phyloP scores from a whole-genome alignment of 2,888 invertebrate species.

The Saturnia japonica region DNA sequence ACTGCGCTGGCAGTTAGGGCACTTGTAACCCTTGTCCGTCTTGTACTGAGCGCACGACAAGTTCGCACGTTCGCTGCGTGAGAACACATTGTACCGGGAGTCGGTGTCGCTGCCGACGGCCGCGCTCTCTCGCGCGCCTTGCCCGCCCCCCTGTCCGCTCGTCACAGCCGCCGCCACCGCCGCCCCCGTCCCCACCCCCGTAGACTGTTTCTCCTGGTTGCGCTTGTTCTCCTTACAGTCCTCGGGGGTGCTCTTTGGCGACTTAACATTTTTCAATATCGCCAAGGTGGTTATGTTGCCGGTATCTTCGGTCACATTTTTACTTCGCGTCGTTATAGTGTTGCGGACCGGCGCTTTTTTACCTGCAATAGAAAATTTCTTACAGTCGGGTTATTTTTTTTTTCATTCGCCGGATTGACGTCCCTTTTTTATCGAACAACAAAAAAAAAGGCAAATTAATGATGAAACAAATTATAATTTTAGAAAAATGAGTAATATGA shows the following conservation, averaged over 20 bases:
- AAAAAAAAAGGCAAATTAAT: slow-evolving; percentile 35
- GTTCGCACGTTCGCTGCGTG: slow-evolving; percentile 47
- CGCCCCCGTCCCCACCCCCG: slow-evolving; percentile 25
- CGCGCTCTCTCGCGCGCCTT: slow-evolving; percentile 22
- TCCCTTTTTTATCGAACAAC: slow-evolving; percentile 22
- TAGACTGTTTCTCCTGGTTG: slow-evolving; percentile 30
- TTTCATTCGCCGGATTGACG: slow-evolving; percentile 14
- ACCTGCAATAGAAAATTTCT: slow-evolving; percentile 68
- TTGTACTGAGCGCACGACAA: slow-evolving; percentile 75
- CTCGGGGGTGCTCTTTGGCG: slow-evolving; percentile 32
- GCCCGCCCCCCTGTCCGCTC: slow-evolving; percentile 20
- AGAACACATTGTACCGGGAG: slow-evolving; percentile 52
- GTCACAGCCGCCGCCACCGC: slow-evolving; percentile 17
- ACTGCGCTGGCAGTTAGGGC: slow-evolving; percentile 81
- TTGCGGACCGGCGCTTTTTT: slow-evolving; percentile 52
- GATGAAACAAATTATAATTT: too few species aligned
- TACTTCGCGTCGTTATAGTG: slow-evolving; percentile 70
- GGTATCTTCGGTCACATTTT: slow-evolving; percentile 57
- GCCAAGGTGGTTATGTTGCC: slow-evolving; percentile 60
- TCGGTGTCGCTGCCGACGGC: slow-evolving; percentile 33
- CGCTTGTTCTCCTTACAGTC: slow-evolving; percentile 53
- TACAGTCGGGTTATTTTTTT: slow-evolving; percentile 55
- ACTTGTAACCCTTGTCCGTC: slow-evolving; percentile 80
- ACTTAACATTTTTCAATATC: slow-evolving; percentile 64
- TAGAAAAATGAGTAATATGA: too few species aligned